These are phyloP conservation scores for Panulirus ornatus DNA, from an alignment of 1,140 invertebrate species.

Conservation along the genomic window DNA sequence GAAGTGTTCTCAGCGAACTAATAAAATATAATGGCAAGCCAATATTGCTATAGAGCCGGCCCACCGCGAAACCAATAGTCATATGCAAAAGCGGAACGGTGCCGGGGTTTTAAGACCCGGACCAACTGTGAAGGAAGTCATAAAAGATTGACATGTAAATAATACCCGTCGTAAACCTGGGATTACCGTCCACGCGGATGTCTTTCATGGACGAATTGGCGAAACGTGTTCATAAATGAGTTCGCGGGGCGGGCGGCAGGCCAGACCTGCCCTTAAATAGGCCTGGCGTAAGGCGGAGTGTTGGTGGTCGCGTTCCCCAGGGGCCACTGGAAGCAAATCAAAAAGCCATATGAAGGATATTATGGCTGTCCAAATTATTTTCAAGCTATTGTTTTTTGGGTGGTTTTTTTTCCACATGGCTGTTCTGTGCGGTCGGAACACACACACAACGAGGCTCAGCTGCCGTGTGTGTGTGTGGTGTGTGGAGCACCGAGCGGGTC, in stretches of 20 bases:
- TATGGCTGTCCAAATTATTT: constrained; percentile 3
- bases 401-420: background rate
- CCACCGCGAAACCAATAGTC: background rate
- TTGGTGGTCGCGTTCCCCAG: background rate
- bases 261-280: no score
- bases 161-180: constrained; percentile 9
- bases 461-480: no score
- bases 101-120: background rate
- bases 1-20: background rate
- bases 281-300: background rate
- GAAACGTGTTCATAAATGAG: constrained; percentile 21
- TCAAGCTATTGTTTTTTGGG: background rate
- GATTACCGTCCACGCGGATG: background rate
- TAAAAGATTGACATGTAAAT: constrained; percentile 41
- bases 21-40: background rate
- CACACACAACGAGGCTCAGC: no score
- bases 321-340: background rate
- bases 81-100: background rate
- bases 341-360: background rate
- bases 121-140: constrained; percentile 4
- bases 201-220: background rate
- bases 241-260: no score
- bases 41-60: background rate
- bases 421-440: constrained; percentile 7
- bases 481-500: no score